Percentiles rank a stretch among this genome's conserved stretches.
Evolutionary conservation across 2,888 invertebrate species (phyloP).

Genomic region (Orgyia antiqua): DNA sequence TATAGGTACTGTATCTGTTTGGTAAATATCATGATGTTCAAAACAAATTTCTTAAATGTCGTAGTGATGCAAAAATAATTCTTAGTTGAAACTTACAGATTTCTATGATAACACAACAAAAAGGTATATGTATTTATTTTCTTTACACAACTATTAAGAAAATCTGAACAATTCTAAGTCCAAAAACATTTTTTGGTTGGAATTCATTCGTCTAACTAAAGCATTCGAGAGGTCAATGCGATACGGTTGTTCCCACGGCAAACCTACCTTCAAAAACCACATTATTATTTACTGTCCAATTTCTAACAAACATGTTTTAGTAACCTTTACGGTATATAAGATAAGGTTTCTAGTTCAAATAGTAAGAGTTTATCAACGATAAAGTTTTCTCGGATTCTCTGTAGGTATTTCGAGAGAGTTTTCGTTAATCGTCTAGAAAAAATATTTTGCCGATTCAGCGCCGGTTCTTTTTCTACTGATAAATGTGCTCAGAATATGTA

Average conservation of each 20-base stretch:
- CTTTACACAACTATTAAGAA: not conserved
- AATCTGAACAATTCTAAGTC: not conserved
- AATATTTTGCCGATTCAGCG: constrained; percentile 69
- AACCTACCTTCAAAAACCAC: constrained; percentile 37
- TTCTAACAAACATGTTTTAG: constrained; percentile 12
- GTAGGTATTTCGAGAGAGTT: constrained; percentile 66
- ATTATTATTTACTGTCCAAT: constrained; percentile 14
- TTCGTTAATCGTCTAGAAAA: constrained; percentile 73
- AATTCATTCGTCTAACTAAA: constrained; percentile 73
- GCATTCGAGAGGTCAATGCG: constrained; percentile 67
- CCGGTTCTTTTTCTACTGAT: constrained; percentile 56
- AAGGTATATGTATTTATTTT: not conserved
- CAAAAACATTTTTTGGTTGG: constrained; percentile 29
- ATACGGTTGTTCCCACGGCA: constrained; percentile 67
- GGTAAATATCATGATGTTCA: too few species aligned
- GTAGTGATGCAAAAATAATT: too few species aligned
- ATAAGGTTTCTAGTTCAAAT: constrained; percentile 11
- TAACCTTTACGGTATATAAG: constrained; percentile 19
- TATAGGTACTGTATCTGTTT: too few species aligned
- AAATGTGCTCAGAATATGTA: constrained; percentile 67
- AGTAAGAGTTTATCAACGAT: constrained; percentile 5
- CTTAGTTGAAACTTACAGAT: too few species aligned
- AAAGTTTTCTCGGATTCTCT: constrained; percentile 27
- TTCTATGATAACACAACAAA: too few species aligned
- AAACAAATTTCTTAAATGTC: too few species aligned